These are phyloP conservation scores for Eretmochelys imbricata DNA, from an alignment of 2,113 vertebrate genomes.

Conservation along the genomic window DNA sequence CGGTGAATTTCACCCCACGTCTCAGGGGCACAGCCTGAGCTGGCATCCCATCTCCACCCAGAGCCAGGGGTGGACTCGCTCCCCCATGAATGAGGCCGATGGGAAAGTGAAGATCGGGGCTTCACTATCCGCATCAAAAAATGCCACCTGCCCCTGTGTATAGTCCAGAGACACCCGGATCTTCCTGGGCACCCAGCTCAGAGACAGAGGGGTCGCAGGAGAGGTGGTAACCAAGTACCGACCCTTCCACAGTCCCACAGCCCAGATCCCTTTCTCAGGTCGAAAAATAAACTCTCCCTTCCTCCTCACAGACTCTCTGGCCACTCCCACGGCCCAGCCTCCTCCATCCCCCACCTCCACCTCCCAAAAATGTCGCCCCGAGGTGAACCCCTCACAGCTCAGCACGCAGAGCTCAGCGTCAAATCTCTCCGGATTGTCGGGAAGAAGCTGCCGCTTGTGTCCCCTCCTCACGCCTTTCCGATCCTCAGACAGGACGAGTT, in stretches of 20 bases:
- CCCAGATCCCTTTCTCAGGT: conserved; percentile 81
- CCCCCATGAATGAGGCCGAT: too few species aligned
- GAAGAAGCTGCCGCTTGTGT: conserved; percentile 12
- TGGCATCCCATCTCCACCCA: too few species aligned
- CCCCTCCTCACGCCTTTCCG: conserved; percentile 54
- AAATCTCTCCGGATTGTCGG: conserved; percentile 53
- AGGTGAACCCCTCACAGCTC: not conserved
- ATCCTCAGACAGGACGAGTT: conserved; percentile 64
- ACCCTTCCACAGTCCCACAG: conserved; percentile 65
- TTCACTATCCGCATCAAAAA: too few species aligned
- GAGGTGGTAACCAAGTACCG: conserved; percentile 50
- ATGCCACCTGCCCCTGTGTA: too few species aligned
- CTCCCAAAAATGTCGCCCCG: conserved; percentile 58
- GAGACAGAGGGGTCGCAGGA: not conserved
- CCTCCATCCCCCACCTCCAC: conserved; percentile 78
- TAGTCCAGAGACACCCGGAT: too few species aligned
- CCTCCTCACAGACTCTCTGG: conserved; percentile 75
- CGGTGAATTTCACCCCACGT: too few species aligned
- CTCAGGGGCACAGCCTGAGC: too few species aligned
- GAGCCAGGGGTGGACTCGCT: too few species aligned
- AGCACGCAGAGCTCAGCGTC: conserved; percentile 66
- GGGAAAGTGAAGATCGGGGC: too few species aligned
- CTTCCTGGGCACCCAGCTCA: too few species aligned
- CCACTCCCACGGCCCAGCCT: conserved; percentile 84
- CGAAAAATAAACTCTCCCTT: conserved; percentile 79